phyloP scores from a whole-genome alignment of 2,113 vertebrate species.

The Diadophis punctatus region DNA sequence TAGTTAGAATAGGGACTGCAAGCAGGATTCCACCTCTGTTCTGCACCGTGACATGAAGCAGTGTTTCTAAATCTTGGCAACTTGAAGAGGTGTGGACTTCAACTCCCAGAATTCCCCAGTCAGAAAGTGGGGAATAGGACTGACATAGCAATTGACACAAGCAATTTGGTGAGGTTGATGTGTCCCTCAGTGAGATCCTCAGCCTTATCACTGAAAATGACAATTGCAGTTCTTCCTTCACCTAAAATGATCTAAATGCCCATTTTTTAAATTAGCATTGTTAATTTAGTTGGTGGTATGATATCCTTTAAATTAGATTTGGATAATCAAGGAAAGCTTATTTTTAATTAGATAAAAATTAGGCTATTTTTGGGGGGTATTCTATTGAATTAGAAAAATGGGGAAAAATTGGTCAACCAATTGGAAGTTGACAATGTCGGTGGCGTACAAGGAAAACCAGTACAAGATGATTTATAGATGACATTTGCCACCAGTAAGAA shows the following conservation, averaged over 20 bases:
- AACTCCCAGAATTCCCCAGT: too few relatives aligned
- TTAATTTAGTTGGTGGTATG: neutral
- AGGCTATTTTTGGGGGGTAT: too few relatives aligned
- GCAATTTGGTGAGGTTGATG: neutral
- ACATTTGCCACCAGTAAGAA: too few relatives aligned
- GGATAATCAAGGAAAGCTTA: neutral
- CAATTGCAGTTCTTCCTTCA: neutral
- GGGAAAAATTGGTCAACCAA: too few relatives aligned
- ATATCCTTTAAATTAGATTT: neutral
- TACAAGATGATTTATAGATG: too few relatives aligned
- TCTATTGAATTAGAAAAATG: too few relatives aligned
- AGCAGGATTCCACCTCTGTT: neutral
- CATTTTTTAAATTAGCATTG: neutral
- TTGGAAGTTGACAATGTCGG: too few relatives aligned
- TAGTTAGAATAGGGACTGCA: neutral
- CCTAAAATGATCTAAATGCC: neutral
- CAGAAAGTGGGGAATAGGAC: too few relatives aligned
- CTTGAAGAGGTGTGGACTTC: too few relatives aligned
- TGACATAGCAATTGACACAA: too few relatives aligned
- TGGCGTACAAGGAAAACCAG: too few relatives aligned
- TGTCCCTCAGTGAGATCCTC: neutral
- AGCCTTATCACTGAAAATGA: neutral
- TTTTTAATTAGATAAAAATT: neutral
- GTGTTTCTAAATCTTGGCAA: too few relatives aligned
- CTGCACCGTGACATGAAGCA: neutral